These are phyloP conservation scores for Cephalopterus ornatus DNA, from an alignment of 2,113 vertebrate genomes.

Conservation along the genomic window DNA sequence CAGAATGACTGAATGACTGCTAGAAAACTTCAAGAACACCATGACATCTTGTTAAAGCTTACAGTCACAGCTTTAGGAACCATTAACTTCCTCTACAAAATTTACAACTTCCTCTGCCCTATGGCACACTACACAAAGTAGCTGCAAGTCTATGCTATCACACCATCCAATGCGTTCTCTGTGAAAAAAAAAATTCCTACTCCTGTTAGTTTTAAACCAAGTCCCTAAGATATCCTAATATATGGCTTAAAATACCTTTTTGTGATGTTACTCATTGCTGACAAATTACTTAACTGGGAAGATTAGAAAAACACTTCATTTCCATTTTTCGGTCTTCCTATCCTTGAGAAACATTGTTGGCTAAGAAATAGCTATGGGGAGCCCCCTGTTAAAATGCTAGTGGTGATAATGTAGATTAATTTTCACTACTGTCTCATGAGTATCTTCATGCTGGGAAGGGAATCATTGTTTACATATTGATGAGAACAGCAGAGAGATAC, in stretches of 20 bases:
- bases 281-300: background rate
- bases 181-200: background rate
- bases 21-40: background rate
- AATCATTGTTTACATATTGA: conserved; percentile 48
- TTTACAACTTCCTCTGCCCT: background rate
- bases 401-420: conserved; percentile 28
- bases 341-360: background rate
- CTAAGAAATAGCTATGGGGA: background rate
- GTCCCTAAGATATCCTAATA: background rate
- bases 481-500: conserved; percentile 14
- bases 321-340: background rate
- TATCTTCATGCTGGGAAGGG: conserved; percentile 15
- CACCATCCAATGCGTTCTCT: background rate
- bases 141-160: background rate
- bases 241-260: background rate
- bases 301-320: background rate
- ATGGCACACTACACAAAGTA: background rate
- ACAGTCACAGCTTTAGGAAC: background rate
- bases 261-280: background rate
- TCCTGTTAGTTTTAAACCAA: background rate
- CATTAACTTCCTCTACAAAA: background rate
- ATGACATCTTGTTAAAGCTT: background rate
- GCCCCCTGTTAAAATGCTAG: background rate
- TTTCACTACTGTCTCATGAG: conserved; percentile 46
- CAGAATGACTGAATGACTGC: background rate